Percentiles rank a stretch among this genome's conserved stretches.
These are phyloP conservation scores for Campylorhamphus procurvoides DNA, from an alignment of 2,113 vertebrate genomes.

Conservation along the genomic window DNA sequence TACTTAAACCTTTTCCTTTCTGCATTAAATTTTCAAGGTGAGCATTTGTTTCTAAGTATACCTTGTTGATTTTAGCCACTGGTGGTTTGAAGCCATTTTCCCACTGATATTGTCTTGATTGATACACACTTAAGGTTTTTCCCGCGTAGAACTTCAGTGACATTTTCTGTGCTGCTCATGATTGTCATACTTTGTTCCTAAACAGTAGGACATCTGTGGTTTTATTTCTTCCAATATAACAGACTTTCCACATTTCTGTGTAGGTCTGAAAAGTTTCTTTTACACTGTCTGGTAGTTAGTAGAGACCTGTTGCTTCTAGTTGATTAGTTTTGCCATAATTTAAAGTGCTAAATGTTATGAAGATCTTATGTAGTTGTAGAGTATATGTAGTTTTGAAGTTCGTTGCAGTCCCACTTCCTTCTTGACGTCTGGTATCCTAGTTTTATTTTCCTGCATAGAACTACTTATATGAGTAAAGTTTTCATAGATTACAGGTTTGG, in stretches of 20 bases:
- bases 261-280: not conserved
- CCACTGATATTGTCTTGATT: conserved; percentile 42
- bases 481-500: not conserved
- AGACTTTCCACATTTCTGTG: not conserved
- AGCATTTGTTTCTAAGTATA: conserved; percentile 45
- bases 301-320: conserved; percentile 22
- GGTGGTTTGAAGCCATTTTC: conserved; percentile 43
- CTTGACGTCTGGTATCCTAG: not conserved
- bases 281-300: conserved; percentile 21
- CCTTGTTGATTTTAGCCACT: conserved; percentile 34
- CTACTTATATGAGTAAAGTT: not conserved
- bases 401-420: not conserved
- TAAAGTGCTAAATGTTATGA: not conserved
- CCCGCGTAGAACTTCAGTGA: conserved; percentile 19
- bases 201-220: conserved; percentile 43
- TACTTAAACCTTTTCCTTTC: conserved; percentile 49
- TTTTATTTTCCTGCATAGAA: not conserved
- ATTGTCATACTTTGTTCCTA: conserved; percentile 53
- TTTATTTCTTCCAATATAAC: conserved; percentile 54
- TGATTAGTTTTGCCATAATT: conserved; percentile 38
- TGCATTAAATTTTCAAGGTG: conserved; percentile 57
- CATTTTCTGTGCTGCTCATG: conserved; percentile 46
- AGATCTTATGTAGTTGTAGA: not conserved
- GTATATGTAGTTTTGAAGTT: not conserved
- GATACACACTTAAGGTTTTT: conserved; percentile 63